Conservation (phyloP, 2,888 invertebrate species). For the Ditula angustiorana region DNA sequence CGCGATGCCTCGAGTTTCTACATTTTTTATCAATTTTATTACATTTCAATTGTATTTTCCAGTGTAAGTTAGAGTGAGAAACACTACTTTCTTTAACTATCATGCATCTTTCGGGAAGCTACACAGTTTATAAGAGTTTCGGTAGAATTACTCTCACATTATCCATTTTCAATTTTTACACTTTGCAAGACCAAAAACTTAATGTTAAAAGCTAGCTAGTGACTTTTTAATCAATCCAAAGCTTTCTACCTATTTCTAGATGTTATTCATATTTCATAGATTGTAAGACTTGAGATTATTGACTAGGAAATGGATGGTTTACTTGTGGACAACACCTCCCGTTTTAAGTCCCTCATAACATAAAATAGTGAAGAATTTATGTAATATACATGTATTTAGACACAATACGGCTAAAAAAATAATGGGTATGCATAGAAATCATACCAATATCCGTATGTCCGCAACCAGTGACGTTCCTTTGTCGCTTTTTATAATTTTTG, state of each 20-base stretch:
- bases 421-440: no score
- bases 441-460: no score
- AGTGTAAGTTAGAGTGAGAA: background rate
- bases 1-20: constrained; percentile 11
- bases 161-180: constrained; percentile 28
- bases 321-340: no score
- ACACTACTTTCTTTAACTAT: background rate
- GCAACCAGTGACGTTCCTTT: no score
- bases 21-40: background rate
- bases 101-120: background rate
- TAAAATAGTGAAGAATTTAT: no score
- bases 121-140: constrained; percentile 4
- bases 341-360: no score
- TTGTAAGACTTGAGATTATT: background rate
- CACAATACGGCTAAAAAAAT: no score
- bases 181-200: constrained; percentile 36
- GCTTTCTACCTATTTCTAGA: constrained; percentile 33
- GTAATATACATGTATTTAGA: no score
- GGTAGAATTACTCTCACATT: constrained; percentile 11
- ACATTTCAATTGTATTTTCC: background rate
- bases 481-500: no score
- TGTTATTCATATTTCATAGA: constrained; percentile 33
- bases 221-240: constrained; percentile 28
- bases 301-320: background rate
- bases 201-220: constrained; percentile 33